Base-by-base conservation (phyloP, 2,888 invertebrate genomes). In the Alcis repandata region DNA sequence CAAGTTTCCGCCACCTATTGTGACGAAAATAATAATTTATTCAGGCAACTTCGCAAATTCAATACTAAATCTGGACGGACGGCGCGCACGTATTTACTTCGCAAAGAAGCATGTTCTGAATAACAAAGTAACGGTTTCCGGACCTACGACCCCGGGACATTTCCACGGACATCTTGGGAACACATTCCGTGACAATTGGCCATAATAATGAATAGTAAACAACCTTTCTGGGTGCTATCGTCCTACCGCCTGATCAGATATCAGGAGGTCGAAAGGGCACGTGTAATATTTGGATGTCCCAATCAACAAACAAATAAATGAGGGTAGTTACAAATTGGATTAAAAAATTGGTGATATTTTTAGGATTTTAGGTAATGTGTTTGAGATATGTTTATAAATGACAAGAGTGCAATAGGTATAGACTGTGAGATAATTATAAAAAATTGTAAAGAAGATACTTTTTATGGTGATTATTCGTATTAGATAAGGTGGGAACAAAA, bases 81-180 rank as follows among this genome's bases (percentile, higher is more conserved):
- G 32, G 22, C 38, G 17, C 48, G 56, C 62, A 62, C 62, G 62
- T 64, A 64, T 64, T 64, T 64, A 56, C 53, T 59, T 59, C 43
- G 40, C 40, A 48, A 59, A 53, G 54, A 64, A 46, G 41, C 64
- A 53, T 54, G 59, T 20, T 27, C 40, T 59, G 64, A 64, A 64
- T 64, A 59, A 56, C 59, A 49, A 64, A 64, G 59, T 43, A 49
- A 59, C 43, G 59, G 54, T 59, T 59, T 64, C 54, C 59, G 58
- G 48, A 19, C 27, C 48, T 41, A 32, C 53, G 53, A 46, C 32
- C 53, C 63, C 52, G 51, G 57, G 38, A 49, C 27, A 38, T 1
- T 49, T 33, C 19, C 10, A 40, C 52, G n/a, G 38, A 53, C 48
- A n/a, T 58, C 51, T 49, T 36, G 36, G 32, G 45, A 53, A 51